phyloP scores from a whole-genome alignment of 2,113 vertebrate species.

The Anoura caudifer region DNA sequence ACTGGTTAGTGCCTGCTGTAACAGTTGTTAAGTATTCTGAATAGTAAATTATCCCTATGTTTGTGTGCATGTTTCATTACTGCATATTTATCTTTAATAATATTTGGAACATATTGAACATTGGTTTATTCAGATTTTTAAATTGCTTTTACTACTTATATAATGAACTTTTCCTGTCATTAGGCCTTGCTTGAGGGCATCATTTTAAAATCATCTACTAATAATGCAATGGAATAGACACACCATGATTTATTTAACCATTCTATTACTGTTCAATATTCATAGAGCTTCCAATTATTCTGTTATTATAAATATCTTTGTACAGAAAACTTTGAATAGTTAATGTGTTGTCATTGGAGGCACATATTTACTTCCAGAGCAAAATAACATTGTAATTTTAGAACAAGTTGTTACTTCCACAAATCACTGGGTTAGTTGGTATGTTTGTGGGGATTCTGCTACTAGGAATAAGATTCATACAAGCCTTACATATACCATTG shows the following conservation, averaged over 20 bases:
- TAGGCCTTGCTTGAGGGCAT: constrained; percentile 1
- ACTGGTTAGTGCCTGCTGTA: neutral
- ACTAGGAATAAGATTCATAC: constrained; percentile 14
- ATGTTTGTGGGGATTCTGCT: constrained; percentile 2
- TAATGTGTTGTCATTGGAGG: constrained; percentile 46
- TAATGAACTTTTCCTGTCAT: neutral
- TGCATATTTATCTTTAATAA: neutral
- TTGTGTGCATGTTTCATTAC: neutral
- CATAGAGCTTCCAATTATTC: neutral
- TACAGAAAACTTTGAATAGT: constrained; percentile 40
- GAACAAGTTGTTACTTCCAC: constrained; percentile 48
- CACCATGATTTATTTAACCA: neutral
- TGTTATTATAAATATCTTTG: constrained; percentile 37
- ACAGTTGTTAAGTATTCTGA: neutral
- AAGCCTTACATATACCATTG: neutral
- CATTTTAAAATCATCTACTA: constrained; percentile 17
- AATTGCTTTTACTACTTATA: neutral
- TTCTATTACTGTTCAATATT: constrained; percentile 34
- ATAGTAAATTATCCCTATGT: too few species aligned
- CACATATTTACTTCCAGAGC: constrained; percentile 36
- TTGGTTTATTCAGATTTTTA: neutral
- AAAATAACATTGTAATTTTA: constrained; percentile 66
- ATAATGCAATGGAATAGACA: neutral
- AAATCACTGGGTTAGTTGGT: constrained; percentile 23
- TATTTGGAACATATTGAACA: neutral